Base-by-base conservation (phyloP, 2,113 vertebrate genomes). In the Neolamprologus brichardi region DNA sequence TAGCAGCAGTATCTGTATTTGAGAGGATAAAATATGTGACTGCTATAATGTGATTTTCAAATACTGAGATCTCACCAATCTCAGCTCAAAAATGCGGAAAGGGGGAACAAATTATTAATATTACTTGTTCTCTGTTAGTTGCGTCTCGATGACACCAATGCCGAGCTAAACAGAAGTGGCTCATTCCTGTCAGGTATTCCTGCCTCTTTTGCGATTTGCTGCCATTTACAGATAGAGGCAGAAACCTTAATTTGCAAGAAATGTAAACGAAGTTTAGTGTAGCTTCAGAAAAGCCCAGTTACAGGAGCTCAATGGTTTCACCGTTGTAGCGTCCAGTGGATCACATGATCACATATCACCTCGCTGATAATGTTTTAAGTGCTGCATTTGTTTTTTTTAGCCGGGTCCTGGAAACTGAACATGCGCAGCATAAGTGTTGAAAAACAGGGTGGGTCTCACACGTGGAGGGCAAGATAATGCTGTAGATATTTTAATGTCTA, bases 151-250 rank as follows among this genome's bases (percentile, higher is more conserved):
- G 25, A 7, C 6, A 56, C 2, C 10, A 3, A 52, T 12, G 82
- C 89, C 89, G 83, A 90, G 25, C 2, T 60, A 51, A 39, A 44
- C 7, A 4, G 25, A 7, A 72, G 18, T 5, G 2, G 2, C 7
- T 15, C 12, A 64, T 56, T 30, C 1, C 28, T 23, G 5, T 15
- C 1, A 14, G 4, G 5, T 8, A 39, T 30, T 52, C 0, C 3
- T 8, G n/a, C 6, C 3, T 56, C 7, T 23, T 49, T 5, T 75
- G 13, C 3, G 2, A 4, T 6, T 1, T 13, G 8, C 12, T 41
- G 1, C 1, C 0, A 4, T 72, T 11, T 2, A 5, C 8, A 32
- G 4, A 58, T 8, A 39, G 13, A 30, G 2, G 13, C 13, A 0
- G 0, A 2, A 52, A 60, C 3, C 14, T 52, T 64, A 39, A 88